phyloP scores from a whole-genome alignment of 1,140 invertebrate species.

The Sarcophaga peregrina region DNA sequence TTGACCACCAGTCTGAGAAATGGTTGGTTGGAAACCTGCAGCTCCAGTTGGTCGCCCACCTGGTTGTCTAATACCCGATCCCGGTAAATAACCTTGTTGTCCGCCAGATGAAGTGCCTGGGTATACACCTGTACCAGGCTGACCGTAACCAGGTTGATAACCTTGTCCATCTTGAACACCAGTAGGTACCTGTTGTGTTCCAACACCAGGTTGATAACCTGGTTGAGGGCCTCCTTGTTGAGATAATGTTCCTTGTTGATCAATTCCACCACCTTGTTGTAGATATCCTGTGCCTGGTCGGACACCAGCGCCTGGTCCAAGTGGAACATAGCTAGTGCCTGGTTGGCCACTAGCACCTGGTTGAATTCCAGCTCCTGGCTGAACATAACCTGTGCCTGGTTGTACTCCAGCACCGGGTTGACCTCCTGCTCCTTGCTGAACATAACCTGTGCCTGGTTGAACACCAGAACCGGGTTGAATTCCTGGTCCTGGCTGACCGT shows the following conservation, averaged over 20 bases:
- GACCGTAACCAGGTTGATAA: background rate
- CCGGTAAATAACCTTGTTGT: no score
- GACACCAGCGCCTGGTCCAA: constrained; percentile 3
- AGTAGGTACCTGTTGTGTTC: background rate
- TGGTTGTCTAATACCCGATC: no score
- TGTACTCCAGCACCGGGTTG: constrained; percentile 39
- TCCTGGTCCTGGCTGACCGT: constrained; percentile 35
- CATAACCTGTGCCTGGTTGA: constrained; percentile 35
- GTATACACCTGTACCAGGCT: background rate
- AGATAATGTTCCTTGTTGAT: no score
- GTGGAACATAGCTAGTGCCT: background rate
- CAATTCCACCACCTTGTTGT: no score
- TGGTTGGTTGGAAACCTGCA: background rate
- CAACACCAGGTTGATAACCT: background rate
- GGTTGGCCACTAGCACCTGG: constrained; percentile 33
- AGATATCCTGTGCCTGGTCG: background rate
- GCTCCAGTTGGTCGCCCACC: background rate
- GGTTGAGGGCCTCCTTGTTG: background rate
- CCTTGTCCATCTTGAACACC: background rate
- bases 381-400: constrained; percentile 27
- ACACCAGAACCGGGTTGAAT: no score
- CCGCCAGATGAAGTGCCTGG: background rate
- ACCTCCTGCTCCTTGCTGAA: constrained; percentile 25
- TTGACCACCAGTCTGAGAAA: background rate
- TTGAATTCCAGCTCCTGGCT: constrained; percentile 38